These are phyloP conservation scores for Rissa tridactyla DNA, from an alignment of 2,113 vertebrate species.

Conservation along the genomic window DNA sequence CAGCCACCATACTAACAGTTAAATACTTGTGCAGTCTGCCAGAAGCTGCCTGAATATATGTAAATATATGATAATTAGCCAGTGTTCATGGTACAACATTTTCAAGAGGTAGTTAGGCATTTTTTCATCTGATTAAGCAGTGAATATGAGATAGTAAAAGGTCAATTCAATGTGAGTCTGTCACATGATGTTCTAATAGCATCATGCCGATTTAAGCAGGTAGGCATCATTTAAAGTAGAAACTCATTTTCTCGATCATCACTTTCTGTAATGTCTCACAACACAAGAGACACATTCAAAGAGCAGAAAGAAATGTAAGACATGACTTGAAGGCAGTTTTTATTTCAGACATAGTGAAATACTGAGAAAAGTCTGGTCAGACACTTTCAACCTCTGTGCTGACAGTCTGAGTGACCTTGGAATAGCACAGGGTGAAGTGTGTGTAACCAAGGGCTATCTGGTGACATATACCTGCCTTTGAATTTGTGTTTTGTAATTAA, in stretches of 20 bases:
- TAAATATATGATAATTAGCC: conserved; percentile 58
- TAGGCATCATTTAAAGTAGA: conserved; percentile 31
- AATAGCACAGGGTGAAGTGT: not conserved
- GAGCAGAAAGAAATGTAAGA: not conserved
- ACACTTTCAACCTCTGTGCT: not conserved
- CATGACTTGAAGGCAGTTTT: conserved; percentile 12
- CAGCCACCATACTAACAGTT: not conserved
- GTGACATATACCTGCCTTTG: not conserved
- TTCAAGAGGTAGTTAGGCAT: conserved; percentile 33
- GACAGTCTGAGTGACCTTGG: not conserved
- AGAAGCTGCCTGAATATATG: conserved; percentile 32
- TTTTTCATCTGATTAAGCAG: conserved; percentile 58
- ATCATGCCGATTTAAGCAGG: not conserved
- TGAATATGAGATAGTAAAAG: conserved; percentile 48
- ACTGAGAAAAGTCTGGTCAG: not conserved
- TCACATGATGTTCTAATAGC: not conserved
- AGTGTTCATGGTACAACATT: conserved; percentile 8
- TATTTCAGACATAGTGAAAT: not conserved
- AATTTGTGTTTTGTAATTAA: not conserved
- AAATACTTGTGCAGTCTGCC: not conserved
- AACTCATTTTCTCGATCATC: conserved; percentile 26
- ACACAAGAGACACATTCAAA: not conserved
- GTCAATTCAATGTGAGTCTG: conserved; percentile 48
- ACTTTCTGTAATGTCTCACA: conserved; percentile 24
- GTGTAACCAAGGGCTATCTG: not conserved